Evolutionary conservation across 2,797 vertebrate species (phyloP).

Genomic region (Siniperca undulata): DNA sequence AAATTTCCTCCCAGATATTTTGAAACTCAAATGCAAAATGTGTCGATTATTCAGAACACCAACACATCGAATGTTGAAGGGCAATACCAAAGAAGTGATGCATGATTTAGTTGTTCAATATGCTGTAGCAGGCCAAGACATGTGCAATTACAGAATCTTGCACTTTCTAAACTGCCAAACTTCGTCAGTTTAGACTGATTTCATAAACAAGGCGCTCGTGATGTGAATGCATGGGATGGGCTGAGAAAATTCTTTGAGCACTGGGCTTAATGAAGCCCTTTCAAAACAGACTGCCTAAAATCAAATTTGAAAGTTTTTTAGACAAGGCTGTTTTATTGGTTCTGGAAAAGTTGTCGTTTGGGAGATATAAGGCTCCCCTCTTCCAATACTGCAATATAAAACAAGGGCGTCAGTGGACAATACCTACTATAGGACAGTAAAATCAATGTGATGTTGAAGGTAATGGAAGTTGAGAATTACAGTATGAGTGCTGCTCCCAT

Average conservation of each 20-base stretch:
- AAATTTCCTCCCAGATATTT: background rate
- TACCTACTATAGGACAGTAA: background rate
- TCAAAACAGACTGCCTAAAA: background rate
- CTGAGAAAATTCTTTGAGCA: background rate
- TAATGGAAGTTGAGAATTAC: conserved; percentile 7
- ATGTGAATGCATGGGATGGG: conserved; percentile 1
- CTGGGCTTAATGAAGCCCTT: background rate
- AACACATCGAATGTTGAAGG: background rate
- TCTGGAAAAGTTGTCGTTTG: background rate
- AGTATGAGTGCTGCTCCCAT: background rate
- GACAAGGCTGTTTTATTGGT: background rate
- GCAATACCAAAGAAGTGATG: background rate
- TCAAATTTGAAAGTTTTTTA: background rate
- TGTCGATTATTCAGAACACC: conserved; percentile 1
- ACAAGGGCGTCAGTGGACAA: background rate
- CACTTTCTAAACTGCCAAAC: background rate
- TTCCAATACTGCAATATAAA: conserved; percentile 9
- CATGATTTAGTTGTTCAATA: conserved; percentile 1
- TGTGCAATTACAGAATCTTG: background rate
- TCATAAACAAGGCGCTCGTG: background rate
- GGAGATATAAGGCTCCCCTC: background rate
- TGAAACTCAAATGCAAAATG: background rate
- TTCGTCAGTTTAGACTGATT: background rate
- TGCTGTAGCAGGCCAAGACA: background rate
- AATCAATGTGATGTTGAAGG: conserved; percentile 7